Evolutionary conservation across 1,140 invertebrate species (phyloP).

Genomic region (Diplogasteroides magnus): DNA sequence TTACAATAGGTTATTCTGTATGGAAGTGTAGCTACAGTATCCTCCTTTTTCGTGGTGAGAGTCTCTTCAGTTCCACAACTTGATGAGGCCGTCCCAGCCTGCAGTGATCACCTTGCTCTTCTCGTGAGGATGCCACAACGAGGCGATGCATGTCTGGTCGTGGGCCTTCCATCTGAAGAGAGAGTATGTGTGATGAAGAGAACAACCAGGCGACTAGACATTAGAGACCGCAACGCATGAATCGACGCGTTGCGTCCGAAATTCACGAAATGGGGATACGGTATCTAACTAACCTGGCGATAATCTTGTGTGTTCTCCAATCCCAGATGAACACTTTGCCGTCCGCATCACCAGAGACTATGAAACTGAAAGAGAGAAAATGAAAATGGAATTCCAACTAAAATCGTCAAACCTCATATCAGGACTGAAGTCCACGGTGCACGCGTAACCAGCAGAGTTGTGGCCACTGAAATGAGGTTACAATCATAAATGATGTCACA

Average conservation of each 20-base stretch:
- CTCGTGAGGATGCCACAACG: conserved; percentile 97
- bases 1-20: too few species aligned
- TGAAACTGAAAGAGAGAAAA: conserved; percentile 68
- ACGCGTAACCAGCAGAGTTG: conserved; percentile 97
- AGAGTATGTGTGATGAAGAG: neutral
- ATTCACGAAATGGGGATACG: neutral
- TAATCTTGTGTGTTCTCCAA: conserved; percentile 81
- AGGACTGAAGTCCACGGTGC: conserved; percentile 90
- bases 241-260: neutral
- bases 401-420: conserved; percentile 77
- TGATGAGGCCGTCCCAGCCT: conserved; percentile 96
- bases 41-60: too few species aligned
- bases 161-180: conserved; percentile 72
- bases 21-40: too few species aligned
- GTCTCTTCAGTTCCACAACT: conserved; percentile 84
- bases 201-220: too few species aligned
- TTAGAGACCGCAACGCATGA: neutral
- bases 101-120: conserved; percentile 89
- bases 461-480: conserved; percentile 79
- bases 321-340: conserved; percentile 98
- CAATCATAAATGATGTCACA: too few species aligned
- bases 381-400: neutral
- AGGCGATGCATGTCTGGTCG: conserved; percentile 87
- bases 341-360: conserved; percentile 98
- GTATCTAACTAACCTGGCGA: conserved; percentile 75